phyloP scores from a whole-genome alignment of 2,888 invertebrate species.

The Ditula angustiorana region DNA sequence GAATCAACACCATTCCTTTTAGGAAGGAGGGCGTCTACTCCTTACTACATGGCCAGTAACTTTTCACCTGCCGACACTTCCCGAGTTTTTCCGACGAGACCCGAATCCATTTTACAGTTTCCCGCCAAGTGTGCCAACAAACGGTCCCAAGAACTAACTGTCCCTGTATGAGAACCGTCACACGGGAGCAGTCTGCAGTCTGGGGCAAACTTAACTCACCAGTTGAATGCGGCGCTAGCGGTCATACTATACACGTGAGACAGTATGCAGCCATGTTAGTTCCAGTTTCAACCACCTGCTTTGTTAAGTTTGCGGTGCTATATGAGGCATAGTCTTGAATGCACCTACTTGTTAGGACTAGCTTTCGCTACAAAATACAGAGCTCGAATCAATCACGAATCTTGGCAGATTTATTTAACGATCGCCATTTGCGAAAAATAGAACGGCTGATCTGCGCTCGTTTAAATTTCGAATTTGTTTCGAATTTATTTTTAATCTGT shows the following conservation, averaged over 20 bases:
- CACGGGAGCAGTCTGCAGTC: constrained; percentile 57
- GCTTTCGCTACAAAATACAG: background rate
- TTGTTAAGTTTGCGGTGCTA: background rate
- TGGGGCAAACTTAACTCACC: background rate
- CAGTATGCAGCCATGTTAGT: background rate
- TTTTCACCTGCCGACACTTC: background rate
- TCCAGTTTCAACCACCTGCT: background rate
- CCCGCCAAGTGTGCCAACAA: constrained; percentile 59
- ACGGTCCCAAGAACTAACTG: constrained; percentile 59
- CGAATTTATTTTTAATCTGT: background rate
- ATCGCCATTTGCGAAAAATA: background rate
- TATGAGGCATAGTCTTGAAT: background rate
- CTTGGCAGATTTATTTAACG: background rate
- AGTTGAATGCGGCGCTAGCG: background rate
- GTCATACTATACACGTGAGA: background rate
- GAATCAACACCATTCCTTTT: too few relatives aligned
- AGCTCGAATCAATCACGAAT: background rate
- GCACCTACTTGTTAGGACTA: background rate
- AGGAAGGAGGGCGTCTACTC: too few relatives aligned
- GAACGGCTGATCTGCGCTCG: background rate
- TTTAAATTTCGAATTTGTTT: background rate
- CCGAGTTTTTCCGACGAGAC: background rate
- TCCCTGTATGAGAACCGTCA: constrained; percentile 58
- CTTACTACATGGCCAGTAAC: background rate
- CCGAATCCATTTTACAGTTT: background rate